Evolutionary conservation across 2,113 vertebrate genomes (phyloP).

Genomic region (Carassius carassius): DNA sequence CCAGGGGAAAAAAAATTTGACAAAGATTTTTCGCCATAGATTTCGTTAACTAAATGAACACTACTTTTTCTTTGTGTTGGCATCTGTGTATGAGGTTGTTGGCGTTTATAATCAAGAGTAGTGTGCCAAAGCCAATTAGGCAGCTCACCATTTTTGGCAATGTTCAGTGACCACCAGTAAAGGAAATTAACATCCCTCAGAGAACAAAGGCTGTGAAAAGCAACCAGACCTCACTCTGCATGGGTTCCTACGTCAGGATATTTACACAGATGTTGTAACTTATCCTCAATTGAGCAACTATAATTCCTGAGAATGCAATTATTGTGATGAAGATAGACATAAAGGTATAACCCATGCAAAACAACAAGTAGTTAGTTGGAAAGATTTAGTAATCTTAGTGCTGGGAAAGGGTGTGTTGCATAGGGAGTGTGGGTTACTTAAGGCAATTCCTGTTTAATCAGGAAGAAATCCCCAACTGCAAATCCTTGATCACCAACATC

Average conservation of each 20-base stretch:
- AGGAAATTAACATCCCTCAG: constrained; percentile 52
- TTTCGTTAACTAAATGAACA: no score
- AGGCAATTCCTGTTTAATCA: neutral
- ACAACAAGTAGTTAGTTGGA: neutral
- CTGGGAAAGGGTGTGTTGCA: neutral
- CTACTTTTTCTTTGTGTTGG: neutral
- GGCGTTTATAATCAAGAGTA: neutral
- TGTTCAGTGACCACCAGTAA: constrained; percentile 54
- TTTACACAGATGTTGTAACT: constrained; percentile 43
- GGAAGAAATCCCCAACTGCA: neutral
- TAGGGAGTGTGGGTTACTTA: neutral
- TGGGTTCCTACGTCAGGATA: constrained; percentile 36
- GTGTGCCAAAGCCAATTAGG: constrained; percentile 42
- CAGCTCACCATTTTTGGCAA: constrained; percentile 28
- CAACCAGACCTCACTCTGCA: constrained; percentile 42
- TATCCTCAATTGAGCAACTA: constrained; percentile 24
- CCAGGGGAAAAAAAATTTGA: no score
- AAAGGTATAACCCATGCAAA: neutral
- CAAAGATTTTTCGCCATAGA: no score
- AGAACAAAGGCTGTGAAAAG: constrained; percentile 41
- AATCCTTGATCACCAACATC: neutral
- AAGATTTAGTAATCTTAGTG: neutral
- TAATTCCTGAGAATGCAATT: neutral
- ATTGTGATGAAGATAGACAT: neutral
- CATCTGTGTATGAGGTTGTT: neutral